A percentile compares a stretch with the other conserved stretches of the same genome.
Conservation (phyloP, 2,888 invertebrate species). For the Sinhomidia bicolor region DNA sequence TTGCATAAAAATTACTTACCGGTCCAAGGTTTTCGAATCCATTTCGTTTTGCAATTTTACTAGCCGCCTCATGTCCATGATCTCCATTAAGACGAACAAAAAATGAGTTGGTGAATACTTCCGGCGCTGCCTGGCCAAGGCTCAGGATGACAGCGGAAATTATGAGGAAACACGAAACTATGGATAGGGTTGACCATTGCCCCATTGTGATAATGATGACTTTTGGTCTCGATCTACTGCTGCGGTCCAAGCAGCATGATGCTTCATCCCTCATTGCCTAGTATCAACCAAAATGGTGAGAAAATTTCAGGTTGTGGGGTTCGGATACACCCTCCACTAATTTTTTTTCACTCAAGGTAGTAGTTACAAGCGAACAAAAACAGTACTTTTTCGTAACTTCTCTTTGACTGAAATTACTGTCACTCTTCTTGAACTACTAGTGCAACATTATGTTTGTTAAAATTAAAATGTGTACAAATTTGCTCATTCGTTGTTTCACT, state of each 20-base stretch:
- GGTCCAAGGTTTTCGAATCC: conserved; percentile 97
- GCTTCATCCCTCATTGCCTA: conserved; percentile 78
- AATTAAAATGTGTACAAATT: too few relatives aligned
- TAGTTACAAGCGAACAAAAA: not conserved
- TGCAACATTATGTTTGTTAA: too few relatives aligned
- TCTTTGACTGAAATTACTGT: not conserved
- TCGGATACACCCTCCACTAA: conserved; percentile 16
- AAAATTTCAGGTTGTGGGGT: conserved; percentile 45
- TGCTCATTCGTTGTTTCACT: too few relatives aligned
- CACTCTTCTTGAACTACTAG: not conserved
- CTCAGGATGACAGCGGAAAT: conserved; percentile 70
- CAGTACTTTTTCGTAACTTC: not conserved
- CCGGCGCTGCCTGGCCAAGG: conserved; percentile 81
- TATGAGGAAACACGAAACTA: conserved; percentile 65
- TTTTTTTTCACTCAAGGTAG: not conserved
- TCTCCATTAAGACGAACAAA: conserved; percentile 93
- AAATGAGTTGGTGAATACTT: conserved; percentile 98
- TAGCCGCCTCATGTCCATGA: conserved; percentile 89
- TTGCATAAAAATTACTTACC: conserved; percentile 88
- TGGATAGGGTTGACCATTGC: conserved; percentile 71
- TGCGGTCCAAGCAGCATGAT: conserved; percentile 75
- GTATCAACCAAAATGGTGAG: conserved; percentile 42
- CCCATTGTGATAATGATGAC: conserved; percentile 75
- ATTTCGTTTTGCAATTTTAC: conserved; percentile 91
- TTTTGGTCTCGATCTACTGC: conserved; percentile 67